phyloP scores from a whole-genome alignment of 2,888 invertebrate species.

The Agapostemon virescens region DNA sequence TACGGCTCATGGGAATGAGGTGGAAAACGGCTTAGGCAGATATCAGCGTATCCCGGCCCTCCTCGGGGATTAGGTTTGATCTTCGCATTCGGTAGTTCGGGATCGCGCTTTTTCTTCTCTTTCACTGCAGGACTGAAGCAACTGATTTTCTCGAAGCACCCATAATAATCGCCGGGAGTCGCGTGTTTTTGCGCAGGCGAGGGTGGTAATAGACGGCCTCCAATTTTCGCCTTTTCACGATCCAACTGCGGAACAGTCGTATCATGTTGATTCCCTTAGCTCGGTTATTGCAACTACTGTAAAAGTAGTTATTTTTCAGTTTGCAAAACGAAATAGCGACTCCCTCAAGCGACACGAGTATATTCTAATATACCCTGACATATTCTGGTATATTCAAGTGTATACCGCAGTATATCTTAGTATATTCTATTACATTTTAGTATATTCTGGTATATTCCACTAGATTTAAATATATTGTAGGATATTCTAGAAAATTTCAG shows the following conservation, averaged over 20 bases:
- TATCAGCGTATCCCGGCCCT: conserved; percentile 82
- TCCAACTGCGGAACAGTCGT: conserved; percentile 36
- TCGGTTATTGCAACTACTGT: conserved; percentile 17
- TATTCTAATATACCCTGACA: too few relatives aligned
- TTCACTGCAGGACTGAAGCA: conserved; percentile 71
- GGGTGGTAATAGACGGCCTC: conserved; percentile 58
- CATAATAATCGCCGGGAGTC: conserved; percentile 82
- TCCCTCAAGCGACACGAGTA: neutral
- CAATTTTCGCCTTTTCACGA: conserved; percentile 39
- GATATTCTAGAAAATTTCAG: too few relatives aligned
- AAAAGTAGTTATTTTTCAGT: conserved; percentile 10
- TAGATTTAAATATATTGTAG: too few relatives aligned
- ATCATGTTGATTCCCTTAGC: conserved; percentile 27
- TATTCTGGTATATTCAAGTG: too few relatives aligned
- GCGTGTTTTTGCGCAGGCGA: conserved; percentile 80
- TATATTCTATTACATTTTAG: too few relatives aligned
- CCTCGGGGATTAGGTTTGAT: conserved; percentile 77
- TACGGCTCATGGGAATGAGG: conserved; percentile 66
- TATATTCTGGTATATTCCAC: too few relatives aligned
- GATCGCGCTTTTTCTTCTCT: conserved; percentile 38
- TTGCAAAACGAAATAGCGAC: neutral
- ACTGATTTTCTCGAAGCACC: conserved; percentile 79
- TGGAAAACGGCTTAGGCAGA: conserved; percentile 81
- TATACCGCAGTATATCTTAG: too few relatives aligned
- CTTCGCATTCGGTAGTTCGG: conserved; percentile 66